Base-by-base conservation (phyloP, 2,888 invertebrate genomes). In the Biston betularia region DNA sequence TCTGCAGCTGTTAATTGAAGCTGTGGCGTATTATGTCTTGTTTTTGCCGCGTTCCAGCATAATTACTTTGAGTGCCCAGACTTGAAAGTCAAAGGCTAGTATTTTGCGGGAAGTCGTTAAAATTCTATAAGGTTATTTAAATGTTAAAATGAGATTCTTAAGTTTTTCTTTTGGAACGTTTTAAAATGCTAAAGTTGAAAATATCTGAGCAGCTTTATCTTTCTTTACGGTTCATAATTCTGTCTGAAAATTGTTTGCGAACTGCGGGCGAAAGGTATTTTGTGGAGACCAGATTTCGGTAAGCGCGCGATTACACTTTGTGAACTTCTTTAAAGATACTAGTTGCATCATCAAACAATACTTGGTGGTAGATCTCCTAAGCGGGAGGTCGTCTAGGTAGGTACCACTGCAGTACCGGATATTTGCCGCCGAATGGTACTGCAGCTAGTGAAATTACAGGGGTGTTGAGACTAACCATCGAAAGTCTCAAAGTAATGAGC, bases 1-100 rank as follows among this genome's bases (percentile, higher is more conserved):
- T 78, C 76, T 75, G 72, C 74, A 75, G 77, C 74, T 81, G 83
- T 83, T 87, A 87, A 89, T 88, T 87, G 86, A 85, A 78, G 77
- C 73, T 68, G 75, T 69, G 73, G 79, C 77, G 76, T 75, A 78
- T 88, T 86, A 83, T 80, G 82, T 79, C 70, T 77, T 82, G 82
- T 87, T 87, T 86, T 86, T 88, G 81, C 76, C 74, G 74, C 74
- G 74, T 75, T 78, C 73, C 65, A 72, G 80, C 70, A 82, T 84
- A 86, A 85, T 87, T 85, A 85, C 83, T 81, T 74, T 72, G 78
- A 82, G 81, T 82, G 79, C 77, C 79, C 75, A 74, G 75, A 76
- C 79, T 78, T 73, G 12, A 4, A 77, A 79, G 82, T 83, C 77
- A 83, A 80, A 83, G 80, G 77, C 75, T 73, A 77, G 72, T 76